Evolutionary conservation across 2,888 invertebrate genomes (phyloP).

Genomic region (Gymnocheta viridis): DNA sequence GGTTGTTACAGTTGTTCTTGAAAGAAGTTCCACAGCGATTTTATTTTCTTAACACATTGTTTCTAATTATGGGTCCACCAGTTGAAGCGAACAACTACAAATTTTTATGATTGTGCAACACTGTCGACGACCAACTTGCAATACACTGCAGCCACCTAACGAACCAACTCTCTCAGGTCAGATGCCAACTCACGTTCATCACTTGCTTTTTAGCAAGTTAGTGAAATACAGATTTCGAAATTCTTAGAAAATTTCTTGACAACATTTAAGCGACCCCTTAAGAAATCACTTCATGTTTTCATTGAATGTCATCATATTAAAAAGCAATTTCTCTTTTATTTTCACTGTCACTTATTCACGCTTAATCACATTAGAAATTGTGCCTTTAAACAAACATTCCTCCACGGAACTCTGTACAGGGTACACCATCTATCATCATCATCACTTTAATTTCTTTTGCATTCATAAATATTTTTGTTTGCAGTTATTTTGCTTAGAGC

Average conservation of each 20-base stretch:
- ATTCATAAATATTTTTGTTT: constrained; percentile 19
- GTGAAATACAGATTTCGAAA: no score
- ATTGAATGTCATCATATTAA: not conserved
- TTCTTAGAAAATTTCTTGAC: not conserved
- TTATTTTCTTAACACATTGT: no score
- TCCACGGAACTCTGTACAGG: not conserved
- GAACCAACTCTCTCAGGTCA: no score
- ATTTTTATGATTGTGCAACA: no score
- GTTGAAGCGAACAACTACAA: no score
- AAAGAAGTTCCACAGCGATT: no score
- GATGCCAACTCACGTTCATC: no score
- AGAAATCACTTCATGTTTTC: not conserved
- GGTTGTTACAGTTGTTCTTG: no score
- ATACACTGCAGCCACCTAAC: no score
- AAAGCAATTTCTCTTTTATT: constrained; percentile 40
- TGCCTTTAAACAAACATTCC: constrained; percentile 14
- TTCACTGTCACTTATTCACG: constrained; percentile 24
- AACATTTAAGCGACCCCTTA: not conserved
- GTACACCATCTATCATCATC: not conserved
- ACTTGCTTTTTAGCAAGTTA: no score
- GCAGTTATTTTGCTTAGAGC: constrained; percentile 38
- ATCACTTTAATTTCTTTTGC: constrained; percentile 8
- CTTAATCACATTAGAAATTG: constrained; percentile 39
- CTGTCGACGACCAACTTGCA: no score
- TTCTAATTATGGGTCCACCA: no score